Base-by-base conservation (phyloP, 2,888 invertebrate species). In the Lepidochrysops patricia region DNA sequence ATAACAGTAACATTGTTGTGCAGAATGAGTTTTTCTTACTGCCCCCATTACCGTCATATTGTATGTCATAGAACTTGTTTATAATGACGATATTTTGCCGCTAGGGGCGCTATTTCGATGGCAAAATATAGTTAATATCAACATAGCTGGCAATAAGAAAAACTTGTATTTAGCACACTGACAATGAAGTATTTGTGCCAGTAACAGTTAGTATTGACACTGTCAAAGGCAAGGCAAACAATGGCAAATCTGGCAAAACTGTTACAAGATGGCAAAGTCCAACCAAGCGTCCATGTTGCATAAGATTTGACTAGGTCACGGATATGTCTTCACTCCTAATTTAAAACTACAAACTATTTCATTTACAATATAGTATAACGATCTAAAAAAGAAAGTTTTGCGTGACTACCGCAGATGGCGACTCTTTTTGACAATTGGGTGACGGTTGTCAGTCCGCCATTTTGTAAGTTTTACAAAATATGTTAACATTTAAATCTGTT, bases 251-350 rank as follows among this genome's bases (percentile, higher is more conserved):
- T 37, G 7, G 6, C 43, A 43, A 43, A 43, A 4, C 19, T 4
- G 7, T 23, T 43, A 12, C 62, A 58, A 50, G 60, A 61, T 29
- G 27, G 61, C 57, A 61, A 63, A 66, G 66, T 57, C 64, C 69
- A 63, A 66, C 63, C 60, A 62, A 27, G 67, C 62, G 66, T 70
- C 69, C 64, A 62, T 62, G 63, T 58, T 62, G 63, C 58, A 61
- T 63, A 63, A 63, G 67, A n/a, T 69, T 67, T 76, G 79, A 78
- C 79, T 80, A 77, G 80, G 67, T 74, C 80, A 76, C 80, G 82
- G 82, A 82, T 83, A 83, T 83, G 82, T 82, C 72, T 77, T 74
- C 69, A 72, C 69, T 70, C 71, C 66, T 71, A 75, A 72, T 73
- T 72, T 70, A 70, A 68, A 60, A 66, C 73, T 77, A 76, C 67